phyloP scores from a whole-genome alignment of 2,113 vertebrate genomes.

The Eudyptes chrysolophus region DNA sequence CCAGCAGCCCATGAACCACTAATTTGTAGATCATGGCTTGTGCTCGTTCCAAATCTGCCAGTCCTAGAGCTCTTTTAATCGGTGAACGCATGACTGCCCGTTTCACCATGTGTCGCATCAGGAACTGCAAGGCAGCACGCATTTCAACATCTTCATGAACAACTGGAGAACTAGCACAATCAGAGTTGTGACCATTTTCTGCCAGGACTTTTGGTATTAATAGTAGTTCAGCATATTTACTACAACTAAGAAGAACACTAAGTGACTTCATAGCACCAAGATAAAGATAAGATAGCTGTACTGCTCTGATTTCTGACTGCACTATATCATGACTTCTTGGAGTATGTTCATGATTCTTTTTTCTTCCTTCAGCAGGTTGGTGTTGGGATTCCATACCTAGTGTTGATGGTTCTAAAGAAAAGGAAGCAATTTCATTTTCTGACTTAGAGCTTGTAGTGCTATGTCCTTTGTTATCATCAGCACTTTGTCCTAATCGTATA shows the following conservation, averaged over 20 bases:
- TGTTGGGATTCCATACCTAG: slow-evolving; percentile 69
- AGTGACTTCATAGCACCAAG: slow-evolving; percentile 97
- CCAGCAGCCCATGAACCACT: slow-evolving; percentile 90
- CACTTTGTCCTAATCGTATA: slow-evolving; percentile 75
- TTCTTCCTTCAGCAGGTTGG: slow-evolving; percentile 78
- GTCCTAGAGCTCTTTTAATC: slow-evolving; percentile 90
- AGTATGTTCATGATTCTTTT: slow-evolving; percentile 83
- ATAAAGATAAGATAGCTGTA: slow-evolving; percentile 95
- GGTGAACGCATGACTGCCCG: slow-evolving; percentile 94
- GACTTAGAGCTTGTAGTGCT: slow-evolving; percentile 77
- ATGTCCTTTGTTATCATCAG: slow-evolving; percentile 86
- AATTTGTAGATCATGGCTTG: slow-evolving; percentile 98
- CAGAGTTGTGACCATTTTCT: slow-evolving; percentile 92
- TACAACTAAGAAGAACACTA: slow-evolving; percentile 93
- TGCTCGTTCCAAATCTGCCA: slow-evolving; percentile 91
- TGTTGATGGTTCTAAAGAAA: slow-evolving; percentile 72
- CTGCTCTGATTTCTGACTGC: slow-evolving; percentile 90
- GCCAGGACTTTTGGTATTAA: slow-evolving; percentile 92
- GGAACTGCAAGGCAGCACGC: slow-evolving; percentile 91
- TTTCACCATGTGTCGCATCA: slow-evolving; percentile 99
- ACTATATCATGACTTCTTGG: slow-evolving; percentile 77
- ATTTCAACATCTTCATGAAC: slow-evolving; percentile 93
- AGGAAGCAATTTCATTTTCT: slow-evolving; percentile 84
- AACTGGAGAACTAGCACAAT: slow-evolving; percentile 82
- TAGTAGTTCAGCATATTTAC: slow-evolving; percentile 94